Evolutionary conservation across 2,797 vertebrate genomes (phyloP), one percentile per base, ranked within the genome.

Genomic region (Lateolabrax maculatus): DNA sequence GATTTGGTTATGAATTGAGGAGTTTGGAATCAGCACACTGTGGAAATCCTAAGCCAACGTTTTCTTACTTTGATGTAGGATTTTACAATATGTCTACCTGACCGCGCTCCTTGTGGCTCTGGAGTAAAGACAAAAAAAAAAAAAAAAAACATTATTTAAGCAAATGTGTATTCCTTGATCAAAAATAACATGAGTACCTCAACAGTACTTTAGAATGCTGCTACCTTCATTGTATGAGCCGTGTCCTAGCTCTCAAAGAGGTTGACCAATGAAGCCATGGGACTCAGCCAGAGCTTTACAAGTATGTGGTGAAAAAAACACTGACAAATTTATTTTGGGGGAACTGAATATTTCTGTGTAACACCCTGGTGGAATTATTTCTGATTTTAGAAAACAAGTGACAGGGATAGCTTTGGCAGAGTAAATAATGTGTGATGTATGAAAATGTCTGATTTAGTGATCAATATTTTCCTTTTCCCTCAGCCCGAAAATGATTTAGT

Each of bases 211-310:
- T 92, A 92, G 87, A 86, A 93, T 93, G 92, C 91, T 93, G 92
- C 92, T 91, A 83, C 86, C 92, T 91, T 94, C 93, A 87, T 90
- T 93, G 82, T 88, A 90, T 91, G 90, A 93, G 87, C 90, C 92
- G 88, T 87, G 91, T 89, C 91, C 93, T 93, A 91, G 91, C 90
- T 91, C 90, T 94, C 93, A 94, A 85, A 93, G 92, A 93, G 92
- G 85, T 92, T 95, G 93, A 94, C 93, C 93, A 95, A 93, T 94
- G 93, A 95, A 94, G 93, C 93, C 92, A 94, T 94, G 93, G 92
- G 94, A 94, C 92, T 92, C 93, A 92, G 92, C 92, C 93, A 95
- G 92, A 95, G 94, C 94, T 91, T 94, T 94, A 92, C 94, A 94
- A 94, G 94, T 94, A 94, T 93, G 93, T 95, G 92, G 88, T 91